Conservation (phyloP, 2,888 invertebrate species). For the Hyposoter dolosus region DNA sequence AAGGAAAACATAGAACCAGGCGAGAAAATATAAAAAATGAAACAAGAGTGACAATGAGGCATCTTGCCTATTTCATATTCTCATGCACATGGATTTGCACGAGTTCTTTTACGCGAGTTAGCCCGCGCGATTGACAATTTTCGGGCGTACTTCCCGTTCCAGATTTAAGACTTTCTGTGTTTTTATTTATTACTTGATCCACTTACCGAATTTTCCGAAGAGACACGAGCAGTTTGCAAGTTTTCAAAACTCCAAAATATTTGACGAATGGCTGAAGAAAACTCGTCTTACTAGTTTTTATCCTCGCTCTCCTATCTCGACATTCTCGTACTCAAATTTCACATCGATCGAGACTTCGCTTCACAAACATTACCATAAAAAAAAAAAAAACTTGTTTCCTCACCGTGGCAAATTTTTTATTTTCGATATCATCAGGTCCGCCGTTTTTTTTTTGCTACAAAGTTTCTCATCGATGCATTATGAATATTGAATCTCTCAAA, state of each 20-base stretch:
- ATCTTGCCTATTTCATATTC: slow-evolving; percentile 25
- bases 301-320: background rate
- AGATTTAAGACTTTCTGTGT: background rate
- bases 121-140: background rate
- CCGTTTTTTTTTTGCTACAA: no score
- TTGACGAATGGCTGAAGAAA: background rate
- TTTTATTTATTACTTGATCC: slow-evolving; percentile 6
- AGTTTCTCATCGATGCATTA: no score
- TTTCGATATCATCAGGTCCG: no score
- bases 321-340: background rate
- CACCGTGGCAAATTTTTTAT: background rate
- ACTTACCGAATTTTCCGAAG: no score
- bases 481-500: no score
- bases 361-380: background rate
- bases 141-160: background rate
- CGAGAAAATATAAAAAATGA: slow-evolving; percentile 28
- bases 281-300: background rate
- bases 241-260: background rate
- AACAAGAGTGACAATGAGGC: slow-evolving; percentile 4
- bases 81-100: slow-evolving; percentile 9
- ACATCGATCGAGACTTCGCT: background rate
- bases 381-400: background rate
- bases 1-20: background rate
- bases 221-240: background rate
- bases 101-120: background rate